Evolutionary conservation across 2,888 invertebrate genomes (phyloP), one percentile per base, ranked within the genome.

Genomic region (Punctoribates punctum): DNA sequence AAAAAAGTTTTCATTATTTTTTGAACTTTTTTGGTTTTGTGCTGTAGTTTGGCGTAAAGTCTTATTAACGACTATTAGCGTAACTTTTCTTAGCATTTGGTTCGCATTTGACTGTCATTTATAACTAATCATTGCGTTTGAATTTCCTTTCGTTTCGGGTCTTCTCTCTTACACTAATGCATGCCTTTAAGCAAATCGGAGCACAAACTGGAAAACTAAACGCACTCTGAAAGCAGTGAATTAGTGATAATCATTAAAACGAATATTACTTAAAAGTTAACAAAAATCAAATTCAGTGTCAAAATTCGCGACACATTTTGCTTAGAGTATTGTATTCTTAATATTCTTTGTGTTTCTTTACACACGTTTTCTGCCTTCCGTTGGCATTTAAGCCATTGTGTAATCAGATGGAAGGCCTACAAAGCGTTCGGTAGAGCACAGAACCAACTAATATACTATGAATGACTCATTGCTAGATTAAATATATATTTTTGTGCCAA

Each of bases 81-180:
- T 11, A 9, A 46, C 11, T 15, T 46, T 46, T 46, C 15, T 46
- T 20, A n/a, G 8, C 54, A 11, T n/a, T 54, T 20, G 20, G 54
- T 54, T 54, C 9, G 20, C 17, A 54, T n/a, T 5, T 17, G 54
- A 11, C 54, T 54, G 54, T 54, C 54, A 54, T 54, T 54, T n/a
- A 54, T 54, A 54, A 54, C 54, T 54, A 54, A 54, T 54, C 54
- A 54, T 54, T 17, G 54, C 54, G 54, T 20, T n/a, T n/a, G 17
- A 54, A 6, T 54, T 54, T 54, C 54, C 54, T 54, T 17, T 54
- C 54, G 6, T 17, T 54, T 54, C 5, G n/a, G 42, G 5, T 20
- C 54, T 6, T 54, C 54, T 54, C 20, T 20, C 20, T 20, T 6
- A 11, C 54, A 54, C 54, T 54, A 54, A 54, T 54, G 54, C 20